A percentile compares a stretch with the other conserved stretches of the same genome.
Conservation (phyloP, 2,113 vertebrate species). For the Ammodytes dubius region DNA sequence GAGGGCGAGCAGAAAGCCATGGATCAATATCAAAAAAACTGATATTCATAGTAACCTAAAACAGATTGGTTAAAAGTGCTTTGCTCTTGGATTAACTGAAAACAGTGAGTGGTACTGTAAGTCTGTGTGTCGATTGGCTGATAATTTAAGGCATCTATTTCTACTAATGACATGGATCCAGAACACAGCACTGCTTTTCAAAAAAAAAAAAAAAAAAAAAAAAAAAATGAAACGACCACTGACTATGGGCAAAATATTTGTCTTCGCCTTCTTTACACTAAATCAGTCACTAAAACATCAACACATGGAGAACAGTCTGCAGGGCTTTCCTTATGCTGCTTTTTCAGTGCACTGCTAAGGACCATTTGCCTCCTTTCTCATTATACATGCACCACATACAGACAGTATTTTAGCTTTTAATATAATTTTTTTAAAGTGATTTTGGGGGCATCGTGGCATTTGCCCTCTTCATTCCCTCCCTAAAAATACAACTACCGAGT, state of each 20-base stretch:
- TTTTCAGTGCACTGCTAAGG: constrained; percentile 35
- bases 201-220: background rate
- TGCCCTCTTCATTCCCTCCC: constrained; percentile 39
- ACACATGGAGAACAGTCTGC: constrained; percentile 21
- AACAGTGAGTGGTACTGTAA: constrained; percentile 46
- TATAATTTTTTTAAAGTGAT: constrained; percentile 87
- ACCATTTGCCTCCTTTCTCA: constrained; percentile 6
- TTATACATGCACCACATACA: constrained; percentile 71
- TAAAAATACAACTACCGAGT: constrained; percentile 89
- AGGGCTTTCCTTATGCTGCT: background rate
- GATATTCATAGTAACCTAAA: constrained; percentile 59
- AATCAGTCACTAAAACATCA: constrained; percentile 28
- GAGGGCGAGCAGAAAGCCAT: constrained; percentile 27
- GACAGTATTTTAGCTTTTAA: constrained; percentile 67
- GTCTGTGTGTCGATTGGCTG: constrained; percentile 33
- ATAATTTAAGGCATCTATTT: constrained; percentile 79
- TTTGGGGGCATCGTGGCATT: constrained; percentile 85
- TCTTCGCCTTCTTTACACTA: constrained; percentile 19
- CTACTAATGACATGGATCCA: constrained; percentile 51
- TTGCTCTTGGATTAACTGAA: constrained; percentile 57
- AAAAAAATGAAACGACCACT: constrained; percentile 15
- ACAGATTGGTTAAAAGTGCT: constrained; percentile 70
- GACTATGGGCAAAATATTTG: background rate
- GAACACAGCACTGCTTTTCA: constrained; percentile 29
- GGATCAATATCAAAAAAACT: constrained; percentile 51